phyloP scores from a whole-genome alignment of 1,140 invertebrate genomes.

The Drosophila ohnishii region DNA sequence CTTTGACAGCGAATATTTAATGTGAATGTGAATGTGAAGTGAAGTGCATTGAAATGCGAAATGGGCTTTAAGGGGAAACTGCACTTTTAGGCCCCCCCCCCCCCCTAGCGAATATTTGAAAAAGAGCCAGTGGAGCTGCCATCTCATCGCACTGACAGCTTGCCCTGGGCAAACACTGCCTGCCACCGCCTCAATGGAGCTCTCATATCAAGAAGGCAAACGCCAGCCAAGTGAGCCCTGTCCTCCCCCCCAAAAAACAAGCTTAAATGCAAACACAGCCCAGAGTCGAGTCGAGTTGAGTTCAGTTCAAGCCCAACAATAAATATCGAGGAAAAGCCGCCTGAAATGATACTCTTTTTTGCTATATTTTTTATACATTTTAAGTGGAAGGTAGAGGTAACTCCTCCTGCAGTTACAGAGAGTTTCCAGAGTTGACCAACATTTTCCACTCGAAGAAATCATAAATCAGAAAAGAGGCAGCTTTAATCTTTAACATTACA shows the following conservation, averaged over 20 bases:
- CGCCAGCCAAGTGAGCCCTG: slow-evolving; percentile 47
- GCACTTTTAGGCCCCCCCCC: not conserved
- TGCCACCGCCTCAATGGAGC: slow-evolving; percentile 45
- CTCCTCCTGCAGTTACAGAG: slow-evolving; percentile 18
- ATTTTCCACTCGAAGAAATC: slow-evolving; percentile 12
- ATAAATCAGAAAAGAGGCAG: slow-evolving; percentile 55
- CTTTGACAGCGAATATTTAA: slow-evolving; percentile 36
- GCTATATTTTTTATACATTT: not conserved
- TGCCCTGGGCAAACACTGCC: slow-evolving; percentile 67
- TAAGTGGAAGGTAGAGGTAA: not conserved
- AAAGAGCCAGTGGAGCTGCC: not conserved
- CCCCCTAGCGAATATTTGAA: not conserved
- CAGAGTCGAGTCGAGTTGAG: slow-evolving; percentile 5
- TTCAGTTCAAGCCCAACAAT: slow-evolving; percentile 23
- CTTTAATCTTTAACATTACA: slow-evolving; percentile 68
- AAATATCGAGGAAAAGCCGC: slow-evolving; percentile 3
- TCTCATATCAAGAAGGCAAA: slow-evolving; percentile 68
- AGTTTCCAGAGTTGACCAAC: not conserved
- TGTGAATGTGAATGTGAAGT: slow-evolving; percentile 5
- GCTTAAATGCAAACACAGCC: slow-evolving; percentile 59
- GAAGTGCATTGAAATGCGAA: slow-evolving; percentile 44
- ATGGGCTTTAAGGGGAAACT: slow-evolving; percentile 32
- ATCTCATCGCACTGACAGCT: slow-evolving; percentile 50
- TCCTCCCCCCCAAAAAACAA: not conserved
- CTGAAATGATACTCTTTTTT: not conserved